phyloP scores from a whole-genome alignment of 2,888 invertebrate genomes.

The Helobdella robusta region DNA sequence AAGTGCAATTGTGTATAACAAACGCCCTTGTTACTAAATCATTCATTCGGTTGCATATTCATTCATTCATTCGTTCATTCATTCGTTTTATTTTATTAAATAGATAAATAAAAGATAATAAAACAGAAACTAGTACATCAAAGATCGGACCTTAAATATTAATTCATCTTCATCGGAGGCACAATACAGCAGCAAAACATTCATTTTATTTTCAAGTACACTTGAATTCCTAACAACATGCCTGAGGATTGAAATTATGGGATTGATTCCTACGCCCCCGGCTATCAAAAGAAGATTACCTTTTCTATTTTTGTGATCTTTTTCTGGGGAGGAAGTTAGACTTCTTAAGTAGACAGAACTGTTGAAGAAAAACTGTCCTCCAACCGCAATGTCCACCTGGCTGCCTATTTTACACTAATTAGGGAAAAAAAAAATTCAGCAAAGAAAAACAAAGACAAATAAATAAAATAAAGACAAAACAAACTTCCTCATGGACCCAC shows the following conservation, averaged over 20 bases:
- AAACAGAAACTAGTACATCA: not conserved
- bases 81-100: too few relatives aligned
- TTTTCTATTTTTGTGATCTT: not conserved
- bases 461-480: not conserved
- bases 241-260: conserved; percentile 48
- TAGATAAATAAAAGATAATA: not conserved
- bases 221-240: conserved; percentile 37
- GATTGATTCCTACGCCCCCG: conserved; percentile 53
- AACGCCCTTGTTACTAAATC: not conserved
- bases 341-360: not conserved
- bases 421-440: not conserved
- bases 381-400: conserved; percentile 14
- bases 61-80: not conserved
- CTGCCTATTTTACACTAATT: conserved; percentile 9
- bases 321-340: not conserved
- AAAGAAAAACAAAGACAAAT: not conserved
- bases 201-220: not conserved
- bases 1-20: too few relatives aligned
- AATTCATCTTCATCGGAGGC: conserved; percentile 15
- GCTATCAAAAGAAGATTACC: conserved; percentile 37
- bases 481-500: conserved; percentile 50
- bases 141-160: conserved; percentile 11
- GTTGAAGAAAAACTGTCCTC: conserved; percentile 12
- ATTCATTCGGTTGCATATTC: not conserved
- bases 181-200: conserved; percentile 13